Evolutionary conservation across 2,113 vertebrate species (phyloP), one percentile per base, ranked within the genome.

Genomic region (Muscicapa adusta): DNA sequence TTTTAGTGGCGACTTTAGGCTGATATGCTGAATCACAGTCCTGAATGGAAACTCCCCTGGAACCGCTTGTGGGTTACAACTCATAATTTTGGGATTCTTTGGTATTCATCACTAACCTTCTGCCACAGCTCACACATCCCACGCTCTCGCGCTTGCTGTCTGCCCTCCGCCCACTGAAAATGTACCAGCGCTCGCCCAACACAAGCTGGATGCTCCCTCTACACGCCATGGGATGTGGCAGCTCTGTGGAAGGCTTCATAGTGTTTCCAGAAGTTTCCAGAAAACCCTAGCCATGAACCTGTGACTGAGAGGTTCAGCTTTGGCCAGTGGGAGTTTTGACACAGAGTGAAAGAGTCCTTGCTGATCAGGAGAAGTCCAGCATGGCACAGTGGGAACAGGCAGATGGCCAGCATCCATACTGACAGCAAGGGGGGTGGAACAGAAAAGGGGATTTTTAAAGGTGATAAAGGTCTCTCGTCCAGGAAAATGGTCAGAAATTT

Each of bases 41-140:
- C 72, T 23, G 16, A 88, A 67, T 96, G 96, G 97, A 97, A 97
- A 98, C 91, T 96, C 93, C 93, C 88, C 54, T 89, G 78, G 87
- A 97, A 91, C 92, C 34, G 31, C 96, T 87, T 94, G 95, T 96
- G 91, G 97, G 91, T 94, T 95, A 72, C 94, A 96, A 95, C 74
- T 91, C 56, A 75, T 94, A 89, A 97, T 97, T 97, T 96, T 89
- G 93, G 95, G 95, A 95, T 96, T 77, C 96, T 94, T 94, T 91
- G 96, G 96, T 97, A 89, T 97, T 97, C 87, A 58, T 89, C 33
- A 12, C 84, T 92, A 96, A 93, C 96, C 89, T 92, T 82, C 87
- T 91, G 40, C 62, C 2, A 1, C 6, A 36, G 79, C 96, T 95
- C 77, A 87, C 60, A 95, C 81, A 28, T 94, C 85, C 74, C 85